Percentiles rank a stretch among this genome's conserved stretches.
phyloP scores from a whole-genome alignment of 2,888 invertebrate species.

The Scaeva pyrastri region DNA sequence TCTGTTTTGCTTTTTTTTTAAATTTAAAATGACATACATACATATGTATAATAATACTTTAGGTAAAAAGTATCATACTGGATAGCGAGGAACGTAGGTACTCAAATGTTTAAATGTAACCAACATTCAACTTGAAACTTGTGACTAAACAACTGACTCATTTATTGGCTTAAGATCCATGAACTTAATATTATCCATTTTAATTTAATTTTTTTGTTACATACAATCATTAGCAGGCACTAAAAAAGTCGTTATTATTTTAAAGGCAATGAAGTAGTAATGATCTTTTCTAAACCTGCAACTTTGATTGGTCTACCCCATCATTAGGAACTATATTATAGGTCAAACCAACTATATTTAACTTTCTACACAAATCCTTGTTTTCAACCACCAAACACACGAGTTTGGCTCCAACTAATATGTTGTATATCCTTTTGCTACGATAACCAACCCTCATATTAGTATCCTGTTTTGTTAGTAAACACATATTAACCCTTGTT shows the following conservation, averaged over 20 bases:
- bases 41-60: too few relatives aligned
- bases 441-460: constrained; percentile 35
- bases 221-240: not conserved
- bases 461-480: constrained; percentile 36
- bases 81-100: too few relatives aligned
- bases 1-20: too few relatives aligned
- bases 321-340: constrained; percentile 69
- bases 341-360: constrained; percentile 62
- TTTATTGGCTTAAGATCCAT: not conserved
- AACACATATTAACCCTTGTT: constrained; percentile 48
- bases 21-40: too few relatives aligned
- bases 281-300: constrained; percentile 27
- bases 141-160: too few relatives aligned
- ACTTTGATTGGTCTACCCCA: constrained; percentile 65
- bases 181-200: not conserved
- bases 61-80: too few relatives aligned
- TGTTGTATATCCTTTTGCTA: not conserved
- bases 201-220: not conserved
- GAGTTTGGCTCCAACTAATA: constrained; percentile 2
- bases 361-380: constrained; percentile 35
- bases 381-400: constrained; percentile 57
- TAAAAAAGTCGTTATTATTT: not conserved
- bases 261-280: constrained; percentile 20
- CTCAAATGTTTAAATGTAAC: too few relatives aligned
- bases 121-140: too few relatives aligned